These are phyloP conservation scores for Pelobates fuscus DNA, from an alignment of 2,113 vertebrate genomes.

Conservation along the genomic window DNA sequence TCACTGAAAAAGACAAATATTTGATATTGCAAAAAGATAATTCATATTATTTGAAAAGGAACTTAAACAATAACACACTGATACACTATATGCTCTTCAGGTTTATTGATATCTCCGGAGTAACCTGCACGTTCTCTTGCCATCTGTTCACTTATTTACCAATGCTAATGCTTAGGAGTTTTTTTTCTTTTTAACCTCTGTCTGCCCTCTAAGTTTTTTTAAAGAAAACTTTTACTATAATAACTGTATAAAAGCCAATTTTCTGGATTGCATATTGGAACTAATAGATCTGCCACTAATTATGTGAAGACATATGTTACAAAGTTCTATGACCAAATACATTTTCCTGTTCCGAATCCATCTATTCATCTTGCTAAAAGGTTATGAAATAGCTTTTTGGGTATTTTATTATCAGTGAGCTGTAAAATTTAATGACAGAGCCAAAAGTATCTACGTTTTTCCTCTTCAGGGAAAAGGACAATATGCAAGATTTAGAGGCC, in stretches of 20 bases:
- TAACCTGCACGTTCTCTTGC: conserved; percentile 49
- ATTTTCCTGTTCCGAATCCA: conserved; percentile 62
- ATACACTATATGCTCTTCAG: too few relatives aligned
- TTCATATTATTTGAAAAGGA: too few relatives aligned
- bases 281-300: conserved; percentile 61
- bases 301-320: conserved; percentile 55
- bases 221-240: conserved; percentile 14
- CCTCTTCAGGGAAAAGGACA: conserved; percentile 60
- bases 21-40: too few relatives aligned
- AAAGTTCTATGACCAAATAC: conserved; percentile 54
- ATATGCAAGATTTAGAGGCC: conserved; percentile 63
- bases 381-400: conserved; percentile 63
- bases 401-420: conserved; percentile 64
- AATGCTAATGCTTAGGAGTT: conserved; percentile 46
- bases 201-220: conserved; percentile 54
- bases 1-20: too few relatives aligned
- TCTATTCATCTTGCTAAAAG: conserved; percentile 61
- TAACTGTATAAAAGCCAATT: conserved; percentile 48
- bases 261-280: conserved; percentile 49
- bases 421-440: conserved; percentile 66
- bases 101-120: too few relatives aligned
- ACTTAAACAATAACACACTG: too few relatives aligned
- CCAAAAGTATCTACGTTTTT: conserved; percentile 56
- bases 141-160: conserved; percentile 57
- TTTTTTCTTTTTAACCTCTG: conserved; percentile 55